These are phyloP conservation scores for Anas flavirostris DNA, from an alignment of 2,797 vertebrate species.

Conservation along the genomic window DNA sequence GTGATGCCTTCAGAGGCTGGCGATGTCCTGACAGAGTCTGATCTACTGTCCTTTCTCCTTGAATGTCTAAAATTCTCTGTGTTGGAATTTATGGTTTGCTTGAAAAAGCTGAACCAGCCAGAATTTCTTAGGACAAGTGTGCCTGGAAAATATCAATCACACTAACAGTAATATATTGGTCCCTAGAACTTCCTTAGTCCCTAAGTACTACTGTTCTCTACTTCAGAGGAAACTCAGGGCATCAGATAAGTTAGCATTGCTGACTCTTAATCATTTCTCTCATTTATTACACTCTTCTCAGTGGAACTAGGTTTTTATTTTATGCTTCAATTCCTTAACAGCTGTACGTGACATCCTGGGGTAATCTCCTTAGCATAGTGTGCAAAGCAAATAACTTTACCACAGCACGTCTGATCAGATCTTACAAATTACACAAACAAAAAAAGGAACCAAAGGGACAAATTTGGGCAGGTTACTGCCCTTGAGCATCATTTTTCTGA, in stretches of 20 bases:
- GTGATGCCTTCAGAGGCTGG: neutral
- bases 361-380: neutral
- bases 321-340: neutral
- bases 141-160: neutral
- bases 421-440: neutral
- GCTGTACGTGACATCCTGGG: neutral
- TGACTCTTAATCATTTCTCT: neutral
- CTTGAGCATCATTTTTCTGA: neutral
- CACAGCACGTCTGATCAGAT: neutral
- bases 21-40: neutral
- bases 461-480: neutral
- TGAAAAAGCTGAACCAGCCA: neutral
- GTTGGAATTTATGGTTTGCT: neutral
- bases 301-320: neutral
- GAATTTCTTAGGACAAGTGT: neutral
- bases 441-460: neutral
- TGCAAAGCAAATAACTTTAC: neutral
- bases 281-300: neutral
- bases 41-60: neutral
- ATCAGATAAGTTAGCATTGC: neutral
- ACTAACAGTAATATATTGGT: neutral
- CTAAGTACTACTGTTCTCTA: neutral
- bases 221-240: neutral
- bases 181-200: neutral
- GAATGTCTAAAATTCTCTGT: neutral